These are phyloP conservation scores for Luehdorfia chinensis DNA, from an alignment of 1,140 invertebrate genomes.

Conservation along the genomic window DNA sequence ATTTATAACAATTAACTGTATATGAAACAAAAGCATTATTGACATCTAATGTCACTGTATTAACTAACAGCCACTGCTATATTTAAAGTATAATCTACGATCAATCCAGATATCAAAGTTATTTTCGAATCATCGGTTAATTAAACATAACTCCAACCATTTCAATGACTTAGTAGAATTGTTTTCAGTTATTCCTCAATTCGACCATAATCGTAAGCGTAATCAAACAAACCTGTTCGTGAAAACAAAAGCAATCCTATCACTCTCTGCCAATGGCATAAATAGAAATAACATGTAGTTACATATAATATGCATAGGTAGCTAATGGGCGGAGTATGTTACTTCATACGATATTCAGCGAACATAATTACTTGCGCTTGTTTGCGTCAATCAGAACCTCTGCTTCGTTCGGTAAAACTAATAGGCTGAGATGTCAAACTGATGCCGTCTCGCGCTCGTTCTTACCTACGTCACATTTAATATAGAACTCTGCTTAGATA, in stretches of 20 bases:
- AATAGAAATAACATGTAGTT: conserved; percentile 7
- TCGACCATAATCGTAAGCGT: neutral
- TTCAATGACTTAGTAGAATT: too few species aligned
- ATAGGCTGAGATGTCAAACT: conserved; percentile 35
- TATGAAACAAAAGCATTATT: too few species aligned
- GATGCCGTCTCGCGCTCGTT: conserved; percentile 19
- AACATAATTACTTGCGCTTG: conserved; percentile 53
- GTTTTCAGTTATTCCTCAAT: too few species aligned
- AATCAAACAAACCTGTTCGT: conserved; percentile 3
- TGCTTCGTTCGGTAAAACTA: conserved; percentile 37
- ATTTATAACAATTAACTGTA: too few species aligned
- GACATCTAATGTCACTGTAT: too few species aligned
- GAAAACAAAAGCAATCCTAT: conserved; percentile 7
- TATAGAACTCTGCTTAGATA: neutral
- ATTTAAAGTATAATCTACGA: too few species aligned
- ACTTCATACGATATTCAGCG: conserved; percentile 45
- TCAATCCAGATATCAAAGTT: too few species aligned
- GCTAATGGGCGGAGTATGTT: conserved; percentile 23
- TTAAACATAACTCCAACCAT: too few species aligned
- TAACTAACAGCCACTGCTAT: too few species aligned
- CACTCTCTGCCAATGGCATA: conserved; percentile 5
- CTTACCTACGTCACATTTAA: conserved; percentile 9
- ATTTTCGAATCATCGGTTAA: too few species aligned
- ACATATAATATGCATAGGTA: conserved; percentile 1
- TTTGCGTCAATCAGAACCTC: conserved; percentile 50